These are phyloP conservation scores for Bombus sylvicola DNA, from an alignment of 1,140 invertebrate genomes.

Conservation along the genomic window DNA sequence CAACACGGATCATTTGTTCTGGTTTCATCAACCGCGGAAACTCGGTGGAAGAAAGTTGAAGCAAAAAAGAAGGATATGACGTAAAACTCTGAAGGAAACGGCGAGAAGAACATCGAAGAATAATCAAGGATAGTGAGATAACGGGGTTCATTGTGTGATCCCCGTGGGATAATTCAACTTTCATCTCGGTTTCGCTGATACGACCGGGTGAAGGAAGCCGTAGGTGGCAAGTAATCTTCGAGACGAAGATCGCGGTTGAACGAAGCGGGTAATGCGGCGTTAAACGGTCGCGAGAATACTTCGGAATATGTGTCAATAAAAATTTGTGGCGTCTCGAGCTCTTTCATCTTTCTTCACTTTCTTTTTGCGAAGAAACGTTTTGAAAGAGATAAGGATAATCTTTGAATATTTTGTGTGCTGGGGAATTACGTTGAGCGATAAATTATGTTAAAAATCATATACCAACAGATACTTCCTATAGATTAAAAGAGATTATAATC, in stretches of 20 bases:
- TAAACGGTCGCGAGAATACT: neutral
- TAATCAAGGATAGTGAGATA: conserved; percentile 44
- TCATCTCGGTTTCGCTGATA: conserved; percentile 40
- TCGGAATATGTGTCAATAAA: neutral
- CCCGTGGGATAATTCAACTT: conserved; percentile 28
- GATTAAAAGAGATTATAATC: too few relatives aligned
- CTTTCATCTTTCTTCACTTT: too few relatives aligned
- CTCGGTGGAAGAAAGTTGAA: neutral
- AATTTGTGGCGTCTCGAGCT: neutral
- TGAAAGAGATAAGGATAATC: neutral
- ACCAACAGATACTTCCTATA: too few relatives aligned
- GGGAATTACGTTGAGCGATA: neutral
- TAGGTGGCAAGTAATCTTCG: conserved; percentile 25
- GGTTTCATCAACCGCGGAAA: neutral
- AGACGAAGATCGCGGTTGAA: neutral
- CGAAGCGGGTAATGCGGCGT: neutral
- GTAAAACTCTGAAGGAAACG: neutral
- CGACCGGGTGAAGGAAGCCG: conserved; percentile 1
- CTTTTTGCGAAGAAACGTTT: neutral
- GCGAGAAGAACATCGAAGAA: neutral
- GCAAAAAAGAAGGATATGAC: neutral
- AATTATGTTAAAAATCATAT: too few relatives aligned
- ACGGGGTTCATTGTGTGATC: conserved; percentile 34
- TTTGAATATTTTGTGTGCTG: neutral
- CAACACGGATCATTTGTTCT: neutral